Evolutionary conservation across 2,888 invertebrate genomes (phyloP).

Genomic region (Lasioglossum oenotherae): DNA sequence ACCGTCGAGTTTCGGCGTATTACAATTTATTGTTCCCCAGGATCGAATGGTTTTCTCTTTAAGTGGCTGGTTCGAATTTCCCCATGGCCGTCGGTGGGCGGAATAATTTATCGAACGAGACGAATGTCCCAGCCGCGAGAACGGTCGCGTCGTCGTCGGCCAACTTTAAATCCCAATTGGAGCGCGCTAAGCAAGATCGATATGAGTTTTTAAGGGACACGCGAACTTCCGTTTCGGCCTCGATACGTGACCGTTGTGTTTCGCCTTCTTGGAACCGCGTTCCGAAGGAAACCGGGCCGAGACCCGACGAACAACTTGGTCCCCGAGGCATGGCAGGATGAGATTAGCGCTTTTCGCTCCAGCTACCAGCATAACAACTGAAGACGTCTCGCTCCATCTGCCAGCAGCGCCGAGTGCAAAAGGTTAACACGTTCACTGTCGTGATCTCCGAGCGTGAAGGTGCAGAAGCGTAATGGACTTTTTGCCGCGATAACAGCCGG

Average conservation of each 20-base stretch:
- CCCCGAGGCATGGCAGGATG: neutral
- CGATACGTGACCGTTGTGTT: slow-evolving; percentile 51
- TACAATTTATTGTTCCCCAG: slow-evolving; percentile 55
- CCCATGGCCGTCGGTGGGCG: slow-evolving; percentile 51
- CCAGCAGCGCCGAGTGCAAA: neutral
- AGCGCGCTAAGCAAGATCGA: slow-evolving; percentile 60
- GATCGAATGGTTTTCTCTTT: slow-evolving; percentile 59
- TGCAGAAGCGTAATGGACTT: neutral
- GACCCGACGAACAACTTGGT: neutral
- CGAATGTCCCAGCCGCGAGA: slow-evolving; percentile 52
- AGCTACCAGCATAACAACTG: neutral
- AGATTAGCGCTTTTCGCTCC: neutral
- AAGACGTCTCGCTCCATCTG: neutral
- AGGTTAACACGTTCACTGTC: slow-evolving; percentile 12
- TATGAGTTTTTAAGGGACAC: slow-evolving; percentile 69
- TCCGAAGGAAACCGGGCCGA: slow-evolving; percentile 30
- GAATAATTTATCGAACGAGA: slow-evolving; percentile 69
- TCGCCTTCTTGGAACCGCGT: slow-evolving; percentile 48
- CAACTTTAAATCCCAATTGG: slow-evolving; percentile 62
- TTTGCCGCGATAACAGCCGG: neutral
- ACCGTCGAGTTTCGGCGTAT: slow-evolving; percentile 34
- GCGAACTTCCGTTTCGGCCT: slow-evolving; percentile 66
- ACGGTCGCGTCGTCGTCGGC: neutral
- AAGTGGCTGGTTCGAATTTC: slow-evolving; percentile 60
- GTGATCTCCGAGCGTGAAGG: slow-evolving; percentile 6